These are phyloP conservation scores for Centruroides vittatus DNA, from an alignment of 1,140 invertebrate species.

Conservation along the genomic window DNA sequence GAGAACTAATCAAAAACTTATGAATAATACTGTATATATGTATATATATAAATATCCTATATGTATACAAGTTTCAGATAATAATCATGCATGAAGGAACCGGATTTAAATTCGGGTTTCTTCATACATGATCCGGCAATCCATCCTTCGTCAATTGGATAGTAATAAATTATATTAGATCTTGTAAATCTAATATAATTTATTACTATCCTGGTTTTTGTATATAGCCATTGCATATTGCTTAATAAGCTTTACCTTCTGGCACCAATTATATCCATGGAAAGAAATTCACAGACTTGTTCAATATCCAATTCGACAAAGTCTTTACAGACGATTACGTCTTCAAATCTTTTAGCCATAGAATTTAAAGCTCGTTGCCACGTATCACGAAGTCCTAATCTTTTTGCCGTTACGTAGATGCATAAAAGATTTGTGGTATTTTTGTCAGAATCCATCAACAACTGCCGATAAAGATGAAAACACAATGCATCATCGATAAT, in stretches of 20 bases:
- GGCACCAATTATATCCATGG: constrained; percentile 6
- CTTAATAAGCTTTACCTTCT: constrained; percentile 1
- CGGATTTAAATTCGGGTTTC: too few species aligned
- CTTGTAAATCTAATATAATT: neutral
- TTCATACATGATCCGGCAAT: too few species aligned
- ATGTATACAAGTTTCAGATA: too few species aligned
- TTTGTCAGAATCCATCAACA: too few species aligned
- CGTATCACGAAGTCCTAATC: neutral
- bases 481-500: too few species aligned
- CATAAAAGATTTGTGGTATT: constrained; percentile 1
- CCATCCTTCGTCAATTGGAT: too few species aligned
- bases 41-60: too few species aligned
- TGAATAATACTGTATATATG: too few species aligned
- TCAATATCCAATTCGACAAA: constrained; percentile 6
- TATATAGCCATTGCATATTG: neutral
- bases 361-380: neutral
- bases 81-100: too few species aligned
- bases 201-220: neutral
- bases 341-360: constrained; percentile 6
- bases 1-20: too few species aligned
- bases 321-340: neutral
- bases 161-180: too few species aligned
- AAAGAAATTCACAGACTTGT: constrained; percentile 6
- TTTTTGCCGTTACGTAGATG: constrained; percentile 5
- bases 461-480: too few species aligned